phyloP scores from a whole-genome alignment of 2,113 vertebrate species.

The Polypterus senegalus region DNA sequence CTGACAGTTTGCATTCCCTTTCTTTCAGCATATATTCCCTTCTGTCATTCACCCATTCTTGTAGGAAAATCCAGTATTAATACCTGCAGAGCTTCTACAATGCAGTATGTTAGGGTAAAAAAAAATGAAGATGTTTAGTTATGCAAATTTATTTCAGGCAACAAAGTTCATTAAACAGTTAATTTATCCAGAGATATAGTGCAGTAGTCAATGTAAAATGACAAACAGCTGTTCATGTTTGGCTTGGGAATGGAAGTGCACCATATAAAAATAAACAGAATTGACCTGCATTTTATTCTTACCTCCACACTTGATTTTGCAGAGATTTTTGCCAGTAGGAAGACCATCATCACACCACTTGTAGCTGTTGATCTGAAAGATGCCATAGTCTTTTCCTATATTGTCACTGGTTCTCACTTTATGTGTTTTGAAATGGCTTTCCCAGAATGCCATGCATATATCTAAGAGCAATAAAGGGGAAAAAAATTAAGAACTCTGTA shows the following conservation, averaged over 20 bases:
- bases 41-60: too few relatives aligned
- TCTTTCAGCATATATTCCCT: too few relatives aligned
- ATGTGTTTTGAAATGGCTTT: slow-evolving; percentile 22
- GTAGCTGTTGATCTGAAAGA: slow-evolving; percentile 29
- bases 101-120: too few relatives aligned
- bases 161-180: not conserved
- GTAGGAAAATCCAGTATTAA: too few relatives aligned
- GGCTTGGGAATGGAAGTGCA: not conserved
- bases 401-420: slow-evolving; percentile 15
- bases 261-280: not conserved
- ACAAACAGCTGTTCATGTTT: not conserved
- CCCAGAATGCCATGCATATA: slow-evolving; percentile 25
- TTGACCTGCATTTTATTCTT: not conserved
- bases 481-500: not conserved
- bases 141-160: not conserved
- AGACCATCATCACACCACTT: slow-evolving; percentile 27
- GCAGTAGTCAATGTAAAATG: not conserved
- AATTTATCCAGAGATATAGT: not conserved
- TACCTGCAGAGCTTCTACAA: too few relatives aligned
- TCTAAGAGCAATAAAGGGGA: slow-evolving; percentile 10
- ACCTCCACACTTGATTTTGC: not conserved
- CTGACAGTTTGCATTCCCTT: too few relatives aligned
- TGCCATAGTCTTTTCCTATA: slow-evolving; percentile 25
- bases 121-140: not conserved
- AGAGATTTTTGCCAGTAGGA: slow-evolving; percentile 14